Evolutionary conservation across 2,888 invertebrate genomes (phyloP).

Genomic region (Sesamia inferens): DNA sequence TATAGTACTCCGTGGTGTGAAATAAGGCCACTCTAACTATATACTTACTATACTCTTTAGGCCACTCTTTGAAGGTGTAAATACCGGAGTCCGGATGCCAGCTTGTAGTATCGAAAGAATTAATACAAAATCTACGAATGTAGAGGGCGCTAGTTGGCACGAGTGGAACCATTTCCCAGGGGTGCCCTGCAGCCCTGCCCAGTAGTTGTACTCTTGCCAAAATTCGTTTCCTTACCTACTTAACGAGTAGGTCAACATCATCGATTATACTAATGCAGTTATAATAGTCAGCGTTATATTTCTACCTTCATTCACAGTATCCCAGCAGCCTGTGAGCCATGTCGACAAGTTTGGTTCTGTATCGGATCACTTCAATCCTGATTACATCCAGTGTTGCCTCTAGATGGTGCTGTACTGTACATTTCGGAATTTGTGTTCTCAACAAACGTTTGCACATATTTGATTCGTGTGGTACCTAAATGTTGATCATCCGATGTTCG

Average conservation of each 20-base stretch:
- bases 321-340: not conserved
- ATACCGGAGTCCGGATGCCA: not conserved
- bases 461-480: no score
- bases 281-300: not conserved
- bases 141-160: constrained; percentile 29
- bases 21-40: no score
- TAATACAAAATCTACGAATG: not conserved
- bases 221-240: constrained; percentile 29
- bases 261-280: constrained; percentile 22
- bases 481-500: no score
- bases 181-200: not conserved
- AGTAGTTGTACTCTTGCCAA: constrained; percentile 38
- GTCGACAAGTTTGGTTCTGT: not conserved
- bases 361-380: not conserved
- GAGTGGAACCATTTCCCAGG: not conserved
- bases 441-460: not conserved
- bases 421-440: not conserved
- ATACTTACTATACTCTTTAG: no score
- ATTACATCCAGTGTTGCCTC: not conserved
- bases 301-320: not conserved
- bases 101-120: not conserved
- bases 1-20: not conserved
- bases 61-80: not conserved
- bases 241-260: constrained; percentile 34
- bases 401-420: constrained; percentile 1